phyloP scores from a whole-genome alignment of 1,140 invertebrate species.

The Caerostris extrusa region DNA sequence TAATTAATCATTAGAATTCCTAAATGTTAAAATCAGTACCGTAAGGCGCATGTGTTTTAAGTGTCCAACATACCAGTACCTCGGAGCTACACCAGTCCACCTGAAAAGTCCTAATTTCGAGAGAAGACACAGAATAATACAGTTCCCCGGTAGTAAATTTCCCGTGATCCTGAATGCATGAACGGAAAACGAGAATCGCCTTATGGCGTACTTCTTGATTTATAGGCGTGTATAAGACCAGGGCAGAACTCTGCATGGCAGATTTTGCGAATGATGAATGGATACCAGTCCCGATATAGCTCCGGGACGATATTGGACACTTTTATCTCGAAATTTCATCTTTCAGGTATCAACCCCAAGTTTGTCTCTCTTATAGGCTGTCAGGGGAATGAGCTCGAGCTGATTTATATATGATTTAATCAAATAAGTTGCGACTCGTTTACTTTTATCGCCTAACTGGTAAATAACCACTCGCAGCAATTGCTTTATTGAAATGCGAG shows the following conservation, averaged over 20 bases:
- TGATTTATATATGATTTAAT: slow-evolving; percentile 42
- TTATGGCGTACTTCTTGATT: slow-evolving; percentile 17
- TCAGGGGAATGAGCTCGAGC: not conserved
- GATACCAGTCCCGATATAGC: slow-evolving; percentile 20
- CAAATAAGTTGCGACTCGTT: slow-evolving; percentile 3
- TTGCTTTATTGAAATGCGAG: not conserved
- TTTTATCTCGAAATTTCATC: slow-evolving; percentile 60
- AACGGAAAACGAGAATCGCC: not conserved
- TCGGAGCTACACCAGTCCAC: too few relatives aligned
- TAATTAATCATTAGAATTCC: too few relatives aligned
- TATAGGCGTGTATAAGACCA: not conserved
- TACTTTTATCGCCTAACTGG: not conserved
- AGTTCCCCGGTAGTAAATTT: slow-evolving; percentile 5
- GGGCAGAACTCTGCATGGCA: not conserved
- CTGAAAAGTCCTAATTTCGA: too few relatives aligned
- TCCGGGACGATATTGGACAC: slow-evolving; percentile 18
- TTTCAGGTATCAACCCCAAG: slow-evolving; percentile 22
- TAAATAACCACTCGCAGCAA: too few relatives aligned
- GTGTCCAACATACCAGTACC: too few relatives aligned
- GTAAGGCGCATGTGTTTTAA: too few relatives aligned
- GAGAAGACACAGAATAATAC: not conserved
- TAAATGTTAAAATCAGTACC: too few relatives aligned
- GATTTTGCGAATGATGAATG: slow-evolving; percentile 52
- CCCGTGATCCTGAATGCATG: slow-evolving; percentile 30
- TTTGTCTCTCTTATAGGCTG: slow-evolving; percentile 57